Base-by-base conservation (phyloP, 2,888 invertebrate species). In the Drosophila lacicola region DNA sequence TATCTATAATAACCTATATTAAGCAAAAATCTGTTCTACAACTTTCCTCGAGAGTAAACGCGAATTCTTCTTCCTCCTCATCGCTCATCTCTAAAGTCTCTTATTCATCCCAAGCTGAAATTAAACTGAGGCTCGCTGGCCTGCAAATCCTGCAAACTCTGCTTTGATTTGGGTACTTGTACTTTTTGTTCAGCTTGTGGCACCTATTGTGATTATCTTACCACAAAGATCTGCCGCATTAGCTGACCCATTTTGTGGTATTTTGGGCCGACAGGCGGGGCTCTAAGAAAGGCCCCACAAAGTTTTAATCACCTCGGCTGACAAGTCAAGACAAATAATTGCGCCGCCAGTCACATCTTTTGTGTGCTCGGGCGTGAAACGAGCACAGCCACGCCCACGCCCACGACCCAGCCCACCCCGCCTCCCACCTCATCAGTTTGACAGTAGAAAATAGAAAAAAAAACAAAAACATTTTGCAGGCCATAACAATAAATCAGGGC, bases 261-360 rank as follows among this genome's bases (percentile, higher is more conserved):
- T 65, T 37, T 58, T 6, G 42, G 36, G 41, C 19, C 21, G 19
- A 9, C 25, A 19, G 4, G 13, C 11, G 13, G 0, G 25, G 25
- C 5, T 6, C 13, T 8, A 9, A 13, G 46, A 50, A 54, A 39
- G 53, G 49, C 57, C 36, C 36, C 58, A 53, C 63, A 79, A 85
- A 80, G 47, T 86, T 84, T 84, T 84, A 84, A 84, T 84, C 83
- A 84, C 83, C 89, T 75, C 57, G 63, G 75, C 76, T 78, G 83
- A 88, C 87, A 88, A 80, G 86, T 69, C 88, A 64, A 77, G 82
- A 69, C 83, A 85, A 83, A 88, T 88, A 70, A 75, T 86, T 71
- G 70, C 61, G 70, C 75, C 65, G 69, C 57, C 72, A 75, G 55
- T 69, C 73, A 67, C 68, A 78, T 69, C 72, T 75, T 78, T 81